These are phyloP conservation scores for Limnephilus lunatus DNA, from an alignment of 2,888 invertebrate species.

Conservation along the genomic window DNA sequence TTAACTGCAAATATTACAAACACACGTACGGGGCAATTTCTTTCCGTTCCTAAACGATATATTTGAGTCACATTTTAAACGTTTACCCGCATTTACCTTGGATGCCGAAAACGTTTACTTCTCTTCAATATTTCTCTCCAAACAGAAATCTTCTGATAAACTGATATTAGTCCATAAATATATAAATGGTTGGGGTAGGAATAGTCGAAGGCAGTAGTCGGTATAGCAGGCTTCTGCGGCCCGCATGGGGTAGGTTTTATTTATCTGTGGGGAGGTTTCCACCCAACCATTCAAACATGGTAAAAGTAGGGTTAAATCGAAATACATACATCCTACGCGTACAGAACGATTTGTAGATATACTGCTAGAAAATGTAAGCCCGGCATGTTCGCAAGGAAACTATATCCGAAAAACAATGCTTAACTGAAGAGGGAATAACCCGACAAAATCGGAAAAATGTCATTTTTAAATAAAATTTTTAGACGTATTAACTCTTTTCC, in stretches of 20 bases:
- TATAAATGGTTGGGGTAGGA: neutral
- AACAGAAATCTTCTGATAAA: constrained; percentile 2
- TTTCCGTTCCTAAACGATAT: neutral
- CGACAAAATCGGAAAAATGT: too few relatives aligned
- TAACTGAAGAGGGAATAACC: too few relatives aligned
- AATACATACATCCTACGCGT: neutral
- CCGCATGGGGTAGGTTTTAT: constrained; percentile 2
- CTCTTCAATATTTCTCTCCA: neutral
- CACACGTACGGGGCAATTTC: neutral
- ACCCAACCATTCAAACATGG: neutral
- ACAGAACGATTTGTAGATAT: neutral
- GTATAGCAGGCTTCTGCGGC: neutral
- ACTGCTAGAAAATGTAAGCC: neutral
- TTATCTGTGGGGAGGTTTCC: neutral
- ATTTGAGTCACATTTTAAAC: neutral
- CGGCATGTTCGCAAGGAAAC: neutral
- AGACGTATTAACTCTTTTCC: too few relatives aligned
- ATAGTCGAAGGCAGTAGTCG: neutral
- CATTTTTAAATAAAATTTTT: too few relatives aligned
- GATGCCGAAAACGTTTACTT: neutral
- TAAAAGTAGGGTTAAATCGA: neutral
- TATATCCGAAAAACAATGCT: neutral
- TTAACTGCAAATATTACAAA: neutral
- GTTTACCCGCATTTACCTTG: neutral
- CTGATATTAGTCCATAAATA: neutral